Conservation (phyloP, 1,140 invertebrate species). For the Phenacoccus solenopsis region DNA sequence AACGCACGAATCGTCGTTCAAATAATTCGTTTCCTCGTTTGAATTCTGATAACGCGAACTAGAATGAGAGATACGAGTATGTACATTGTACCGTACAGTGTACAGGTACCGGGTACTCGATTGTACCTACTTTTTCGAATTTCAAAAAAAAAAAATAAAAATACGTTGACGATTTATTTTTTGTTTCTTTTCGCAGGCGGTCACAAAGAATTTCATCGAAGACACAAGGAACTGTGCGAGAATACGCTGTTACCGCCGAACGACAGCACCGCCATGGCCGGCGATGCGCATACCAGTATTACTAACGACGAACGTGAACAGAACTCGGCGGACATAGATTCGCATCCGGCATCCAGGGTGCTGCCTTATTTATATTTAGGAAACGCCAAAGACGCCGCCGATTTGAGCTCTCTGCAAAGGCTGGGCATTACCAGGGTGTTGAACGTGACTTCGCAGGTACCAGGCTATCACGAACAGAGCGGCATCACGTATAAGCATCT, state of each 20-base stretch:
- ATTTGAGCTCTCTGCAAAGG: slow-evolving; percentile 49
- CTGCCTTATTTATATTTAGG: slow-evolving; percentile 79
- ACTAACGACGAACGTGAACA: slow-evolving; percentile 27
- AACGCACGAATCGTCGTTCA: no score
- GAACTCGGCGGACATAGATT: slow-evolving; percentile 48
- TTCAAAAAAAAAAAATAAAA: background rate
- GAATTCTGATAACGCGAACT: no score
- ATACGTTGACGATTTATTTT: slow-evolving; percentile 9
- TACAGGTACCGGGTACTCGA: background rate
- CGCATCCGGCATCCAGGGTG: slow-evolving; percentile 62
- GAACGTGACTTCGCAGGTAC: slow-evolving; percentile 63
- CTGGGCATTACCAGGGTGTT: slow-evolving; percentile 61
- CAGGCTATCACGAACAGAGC: slow-evolving; percentile 51
- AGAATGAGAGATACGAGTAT: no score
- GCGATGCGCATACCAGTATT: slow-evolving; percentile 28
- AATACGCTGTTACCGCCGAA: slow-evolving; percentile 39
- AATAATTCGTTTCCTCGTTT: no score
- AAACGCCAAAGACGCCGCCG: slow-evolving; percentile 69
- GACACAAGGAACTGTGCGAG: slow-evolving; percentile 50
- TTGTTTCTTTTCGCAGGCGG: slow-evolving; percentile 42
- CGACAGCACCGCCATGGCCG: slow-evolving; percentile 24
- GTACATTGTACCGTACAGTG: background rate
- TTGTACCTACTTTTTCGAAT: background rate
- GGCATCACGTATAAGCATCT: slow-evolving; percentile 70
- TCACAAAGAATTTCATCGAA: slow-evolving; percentile 51